Conservation (phyloP, 2,797 vertebrate species). For the Clamator glandarius region DNA sequence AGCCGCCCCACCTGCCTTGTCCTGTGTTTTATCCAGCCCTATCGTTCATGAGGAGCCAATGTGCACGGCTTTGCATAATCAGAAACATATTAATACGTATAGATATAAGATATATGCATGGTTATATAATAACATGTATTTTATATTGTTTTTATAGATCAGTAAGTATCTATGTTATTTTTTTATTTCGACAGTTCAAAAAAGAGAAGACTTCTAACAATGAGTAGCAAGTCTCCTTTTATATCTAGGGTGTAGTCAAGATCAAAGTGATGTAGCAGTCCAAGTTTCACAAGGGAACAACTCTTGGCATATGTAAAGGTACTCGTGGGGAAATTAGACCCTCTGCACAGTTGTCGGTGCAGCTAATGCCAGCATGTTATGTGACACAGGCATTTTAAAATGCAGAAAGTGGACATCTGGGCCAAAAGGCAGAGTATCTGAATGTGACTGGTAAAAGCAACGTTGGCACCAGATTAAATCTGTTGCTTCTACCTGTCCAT, state of each 20-base stretch:
- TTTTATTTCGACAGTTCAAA: background rate
- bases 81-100: background rate
- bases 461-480: slow-evolving; percentile 77
- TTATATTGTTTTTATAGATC: background rate
- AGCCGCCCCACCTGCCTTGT: slow-evolving; percentile 50
- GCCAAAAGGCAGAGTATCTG: slow-evolving; percentile 78
- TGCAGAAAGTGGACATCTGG: slow-evolving; percentile 77
- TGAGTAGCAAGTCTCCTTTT: background rate
- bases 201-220: background rate
- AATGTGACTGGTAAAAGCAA: slow-evolving; percentile 77
- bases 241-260: background rate
- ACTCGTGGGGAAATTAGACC: slow-evolving; percentile 4
- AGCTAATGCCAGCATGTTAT: slow-evolving; percentile 72
- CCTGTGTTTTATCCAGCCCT: background rate
- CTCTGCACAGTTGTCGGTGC: slow-evolving; percentile 76
- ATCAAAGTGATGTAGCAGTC: background rate
- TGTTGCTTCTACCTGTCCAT: slow-evolving; percentile 84
- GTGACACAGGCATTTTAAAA: slow-evolving; percentile 82
- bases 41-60: background rate
- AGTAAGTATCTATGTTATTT: background rate
- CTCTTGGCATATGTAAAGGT: slow-evolving; percentile 45
- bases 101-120: rapidly evolving
- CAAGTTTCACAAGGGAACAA: slow-evolving; percentile 45
- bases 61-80: background rate
- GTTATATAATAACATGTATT: background rate